A percentile compares a stretch with the other conserved stretches of the same genome.
Conservation (phyloP, 2,113 vertebrate species). For the Okapia johnstoni region DNA sequence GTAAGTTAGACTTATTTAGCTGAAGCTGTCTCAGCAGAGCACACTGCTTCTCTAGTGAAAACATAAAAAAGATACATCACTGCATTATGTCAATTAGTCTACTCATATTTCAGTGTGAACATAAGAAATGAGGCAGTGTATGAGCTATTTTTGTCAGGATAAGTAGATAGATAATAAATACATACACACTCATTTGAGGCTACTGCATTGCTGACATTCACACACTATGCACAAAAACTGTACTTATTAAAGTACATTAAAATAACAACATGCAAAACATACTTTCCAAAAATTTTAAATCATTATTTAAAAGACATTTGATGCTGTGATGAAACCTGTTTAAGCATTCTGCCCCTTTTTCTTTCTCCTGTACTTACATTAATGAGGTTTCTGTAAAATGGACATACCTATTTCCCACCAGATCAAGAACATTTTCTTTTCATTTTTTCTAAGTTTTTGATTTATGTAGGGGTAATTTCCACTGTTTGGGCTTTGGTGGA, state of each 20-base stretch:
- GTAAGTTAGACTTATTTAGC: conserved; percentile 41
- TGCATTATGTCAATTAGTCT: conserved; percentile 26
- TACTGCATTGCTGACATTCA: background rate
- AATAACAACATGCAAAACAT: background rate
- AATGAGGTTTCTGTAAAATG: background rate
- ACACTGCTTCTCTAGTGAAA: background rate
- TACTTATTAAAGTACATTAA: background rate
- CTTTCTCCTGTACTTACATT: background rate
- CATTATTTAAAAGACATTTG: background rate
- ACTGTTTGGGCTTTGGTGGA: background rate
- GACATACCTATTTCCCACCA: background rate
- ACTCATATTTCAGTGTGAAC: background rate
- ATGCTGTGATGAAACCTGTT: background rate
- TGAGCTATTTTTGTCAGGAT: background rate
- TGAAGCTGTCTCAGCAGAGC: background rate
- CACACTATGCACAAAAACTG: background rate
- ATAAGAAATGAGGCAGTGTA: background rate
- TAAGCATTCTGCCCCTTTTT: background rate
- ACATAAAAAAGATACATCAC: conserved; percentile 31
- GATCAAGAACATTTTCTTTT: background rate
- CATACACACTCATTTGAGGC: background rate
- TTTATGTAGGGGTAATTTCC: background rate
- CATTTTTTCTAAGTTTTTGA: background rate
- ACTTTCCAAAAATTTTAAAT: background rate
- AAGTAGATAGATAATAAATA: background rate